Conservation (phyloP, 2,797 vertebrate species). For the Falco berigora region DNA sequence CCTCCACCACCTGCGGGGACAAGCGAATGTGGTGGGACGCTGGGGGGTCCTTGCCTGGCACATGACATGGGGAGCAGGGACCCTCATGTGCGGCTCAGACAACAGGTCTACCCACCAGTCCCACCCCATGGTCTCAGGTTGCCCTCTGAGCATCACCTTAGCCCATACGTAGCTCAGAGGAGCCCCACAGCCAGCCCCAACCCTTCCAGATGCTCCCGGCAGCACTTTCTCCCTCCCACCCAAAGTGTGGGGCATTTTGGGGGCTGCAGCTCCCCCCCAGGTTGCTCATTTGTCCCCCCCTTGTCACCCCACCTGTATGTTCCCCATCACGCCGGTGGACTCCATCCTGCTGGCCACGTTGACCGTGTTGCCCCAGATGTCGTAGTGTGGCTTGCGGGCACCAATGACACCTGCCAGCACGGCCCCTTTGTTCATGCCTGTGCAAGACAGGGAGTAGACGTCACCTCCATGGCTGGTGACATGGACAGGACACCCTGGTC, state of each 20-base stretch:
- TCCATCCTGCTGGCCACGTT: slow-evolving; percentile 98
- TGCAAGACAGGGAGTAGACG: fast-evolving
- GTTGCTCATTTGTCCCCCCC: not conserved
- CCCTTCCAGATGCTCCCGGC: fast-evolving
- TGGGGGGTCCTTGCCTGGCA: not conserved
- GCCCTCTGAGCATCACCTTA: not conserved
- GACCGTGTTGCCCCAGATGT: slow-evolving; percentile 97
- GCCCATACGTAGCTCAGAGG: not conserved
- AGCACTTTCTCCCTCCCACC: not conserved
- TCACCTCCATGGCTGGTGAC: not conserved
- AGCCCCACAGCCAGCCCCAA: not conserved
- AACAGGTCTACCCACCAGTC: not conserved
- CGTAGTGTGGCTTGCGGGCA: slow-evolving; percentile 93
- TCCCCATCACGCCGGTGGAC: slow-evolving; percentile 94
- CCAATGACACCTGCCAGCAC: slow-evolving; percentile 93
- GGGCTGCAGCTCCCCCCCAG: fast-evolving
- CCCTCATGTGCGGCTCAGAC: fast-evolving
- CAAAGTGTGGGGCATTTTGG: not conserved
- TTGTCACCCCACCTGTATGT: slow-evolving; percentile 84
- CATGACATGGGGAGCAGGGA: fast-evolving
- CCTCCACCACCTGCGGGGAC: slow-evolving; percentile 86
- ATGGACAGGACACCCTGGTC: not conserved
- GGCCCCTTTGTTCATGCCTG: slow-evolving; percentile 91
- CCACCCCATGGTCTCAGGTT: not conserved
- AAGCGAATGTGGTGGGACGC: not conserved